phyloP scores from a whole-genome alignment of 2,797 vertebrate species.

The Muscicapa striata region DNA sequence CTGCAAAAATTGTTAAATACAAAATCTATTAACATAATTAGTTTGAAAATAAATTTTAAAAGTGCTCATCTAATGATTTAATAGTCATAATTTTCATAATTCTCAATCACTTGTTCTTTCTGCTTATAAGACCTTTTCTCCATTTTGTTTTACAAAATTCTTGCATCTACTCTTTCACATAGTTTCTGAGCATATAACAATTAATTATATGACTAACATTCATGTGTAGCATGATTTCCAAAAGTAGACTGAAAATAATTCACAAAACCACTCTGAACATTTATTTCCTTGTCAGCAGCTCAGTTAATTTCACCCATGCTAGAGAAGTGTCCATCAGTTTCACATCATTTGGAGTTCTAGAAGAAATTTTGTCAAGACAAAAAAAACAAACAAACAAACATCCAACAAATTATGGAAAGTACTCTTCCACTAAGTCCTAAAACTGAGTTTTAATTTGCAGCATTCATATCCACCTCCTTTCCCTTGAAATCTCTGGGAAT shows the following conservation, averaged over 20 bases:
- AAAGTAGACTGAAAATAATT: background rate
- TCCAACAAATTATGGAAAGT: background rate
- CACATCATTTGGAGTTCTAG: background rate
- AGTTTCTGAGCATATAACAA: background rate
- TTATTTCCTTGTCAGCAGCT: background rate
- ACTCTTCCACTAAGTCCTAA: background rate
- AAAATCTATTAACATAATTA: background rate
- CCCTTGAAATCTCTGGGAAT: background rate
- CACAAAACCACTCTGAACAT: background rate
- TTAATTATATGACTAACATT: background rate
- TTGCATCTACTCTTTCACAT: background rate
- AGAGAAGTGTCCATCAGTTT: background rate
- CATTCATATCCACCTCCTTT: background rate
- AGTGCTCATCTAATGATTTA: background rate
- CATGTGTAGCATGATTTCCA: background rate
- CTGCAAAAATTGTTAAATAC: background rate
- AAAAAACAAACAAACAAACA: background rate
- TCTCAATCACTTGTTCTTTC: background rate
- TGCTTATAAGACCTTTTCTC: background rate
- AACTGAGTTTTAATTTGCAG: background rate
- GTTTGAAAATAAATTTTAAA: background rate
- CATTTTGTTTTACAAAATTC: background rate
- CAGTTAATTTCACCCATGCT: background rate
- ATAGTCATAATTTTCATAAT: background rate
- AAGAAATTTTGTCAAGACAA: background rate